Base-by-base conservation (phyloP, 2,797 vertebrate genomes). In the Catharus ustulatus region DNA sequence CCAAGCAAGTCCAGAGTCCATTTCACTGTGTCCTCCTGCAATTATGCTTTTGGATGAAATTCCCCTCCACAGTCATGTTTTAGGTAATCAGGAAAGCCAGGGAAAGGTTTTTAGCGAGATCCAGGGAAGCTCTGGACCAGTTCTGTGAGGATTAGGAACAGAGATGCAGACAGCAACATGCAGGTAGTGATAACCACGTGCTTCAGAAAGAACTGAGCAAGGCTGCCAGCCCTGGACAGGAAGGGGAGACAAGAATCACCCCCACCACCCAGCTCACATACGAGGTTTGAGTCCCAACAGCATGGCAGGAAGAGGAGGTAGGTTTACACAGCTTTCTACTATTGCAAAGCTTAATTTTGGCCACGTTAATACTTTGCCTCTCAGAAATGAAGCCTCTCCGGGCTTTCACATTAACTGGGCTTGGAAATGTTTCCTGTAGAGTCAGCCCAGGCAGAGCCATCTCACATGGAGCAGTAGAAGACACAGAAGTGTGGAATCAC, bases 151-250 rank as follows among this genome's bases (percentile, higher is more conserved):
- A 36, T n/a, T n/a, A 67, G 29, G 45, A 74, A 15, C 1, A 3
- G 0, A 1, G 36, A 1, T 80, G 76, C 64, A 58, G 52, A 66
- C 52, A 92, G 81, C 14, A 52, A 45, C 1, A 0, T 27, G 49
- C 57, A 67, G 72, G 29, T 40, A 34, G 22, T 32, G 49, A 63
- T 24, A 89, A 55, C 32, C 24, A 9, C 0, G 1, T 46, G 26
- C 48, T 42, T 46, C 73, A 67, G 48, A 32, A 79, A 48, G 80
- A 20, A 21, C 27, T 24, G 59, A 77, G 55, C 0, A 0, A 80
- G 57, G 64, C 49, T 63, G 52, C 48, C 63, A 29, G 1, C 19
- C 29, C 23, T 38, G 7, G n/a, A 15, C 0, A 0, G 40, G 23
- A 80, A 72, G 49, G 58, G n/a, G n/a, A 85, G 36, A 59, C 32